A percentile compares a stretch with the other conserved stretches of the same genome.
phyloP scores from a whole-genome alignment of 2,113 vertebrate genomes.

The Laticauda laticaudata region DNA sequence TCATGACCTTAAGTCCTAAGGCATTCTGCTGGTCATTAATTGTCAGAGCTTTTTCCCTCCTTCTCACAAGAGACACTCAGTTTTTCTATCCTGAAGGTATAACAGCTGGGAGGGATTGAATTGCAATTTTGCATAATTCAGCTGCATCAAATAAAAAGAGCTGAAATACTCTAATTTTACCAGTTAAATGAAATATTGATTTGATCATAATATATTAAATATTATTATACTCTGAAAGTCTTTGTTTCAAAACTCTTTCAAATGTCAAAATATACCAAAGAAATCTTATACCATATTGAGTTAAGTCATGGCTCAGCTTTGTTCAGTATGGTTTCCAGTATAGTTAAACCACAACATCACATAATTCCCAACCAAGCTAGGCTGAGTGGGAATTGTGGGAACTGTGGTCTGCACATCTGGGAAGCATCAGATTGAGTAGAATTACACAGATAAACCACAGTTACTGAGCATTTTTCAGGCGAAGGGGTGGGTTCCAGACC shows the following conservation, averaged over 20 bases:
- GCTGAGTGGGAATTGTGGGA: not conserved
- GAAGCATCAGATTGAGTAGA: not conserved
- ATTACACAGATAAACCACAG: not conserved
- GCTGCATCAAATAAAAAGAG: not conserved
- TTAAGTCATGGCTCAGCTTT: not conserved
- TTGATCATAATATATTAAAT: not conserved
- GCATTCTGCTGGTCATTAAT: conserved; percentile 31
- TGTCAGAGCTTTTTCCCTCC: not conserved
- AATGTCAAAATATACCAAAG: not conserved
- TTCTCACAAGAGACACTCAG: conserved; percentile 5
- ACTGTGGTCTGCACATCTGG: not conserved
- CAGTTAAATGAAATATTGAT: not conserved
- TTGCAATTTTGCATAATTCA: not conserved
- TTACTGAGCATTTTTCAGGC: not conserved
- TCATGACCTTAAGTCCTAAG: not conserved
- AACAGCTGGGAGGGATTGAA: not conserved
- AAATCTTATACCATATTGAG: not conserved
- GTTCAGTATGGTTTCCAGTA: not conserved
- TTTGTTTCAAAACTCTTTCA: not conserved
- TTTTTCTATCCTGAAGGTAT: conserved; percentile 3
- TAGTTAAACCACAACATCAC: not conserved
- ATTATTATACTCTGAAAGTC: not conserved
- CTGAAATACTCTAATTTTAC: not conserved
- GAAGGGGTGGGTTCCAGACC: not conserved
- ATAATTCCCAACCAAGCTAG: not conserved